Conservation (phyloP, 2,113 vertebrate species). For the Myiozetetes cayanensis region DNA sequence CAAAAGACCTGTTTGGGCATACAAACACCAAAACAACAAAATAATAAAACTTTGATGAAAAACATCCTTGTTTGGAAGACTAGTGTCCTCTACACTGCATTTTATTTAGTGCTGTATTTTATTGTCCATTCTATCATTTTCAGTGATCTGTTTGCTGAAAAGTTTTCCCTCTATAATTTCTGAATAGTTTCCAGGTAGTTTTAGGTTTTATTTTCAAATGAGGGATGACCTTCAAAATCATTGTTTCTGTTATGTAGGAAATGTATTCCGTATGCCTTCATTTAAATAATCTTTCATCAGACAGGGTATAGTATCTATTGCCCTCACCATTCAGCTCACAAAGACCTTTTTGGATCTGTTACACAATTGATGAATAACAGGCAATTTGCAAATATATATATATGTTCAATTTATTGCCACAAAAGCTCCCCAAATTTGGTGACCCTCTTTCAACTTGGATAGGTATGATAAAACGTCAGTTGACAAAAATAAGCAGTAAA, state of each 20-base stretch:
- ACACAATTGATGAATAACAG: background rate
- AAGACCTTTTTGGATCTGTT: background rate
- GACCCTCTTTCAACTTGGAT: background rate
- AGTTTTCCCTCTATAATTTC: background rate
- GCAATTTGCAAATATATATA: background rate
- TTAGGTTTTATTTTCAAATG: background rate
- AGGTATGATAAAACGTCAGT: background rate
- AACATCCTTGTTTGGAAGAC: background rate
- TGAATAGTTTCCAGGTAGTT: background rate
- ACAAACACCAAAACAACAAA: background rate
- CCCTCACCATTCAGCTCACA: background rate
- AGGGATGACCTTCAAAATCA: background rate
- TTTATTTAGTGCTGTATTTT: background rate
- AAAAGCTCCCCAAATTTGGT: background rate
- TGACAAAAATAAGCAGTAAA: background rate
- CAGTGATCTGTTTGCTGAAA: background rate
- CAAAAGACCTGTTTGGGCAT: background rate
- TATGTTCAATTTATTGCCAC: background rate
- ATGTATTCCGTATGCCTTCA: background rate
- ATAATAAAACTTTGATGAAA: background rate
- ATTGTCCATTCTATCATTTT: background rate
- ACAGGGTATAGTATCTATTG: background rate
- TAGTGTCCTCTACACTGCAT: no score
- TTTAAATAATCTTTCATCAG: background rate
- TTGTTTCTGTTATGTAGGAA: constrained; percentile 6